Base-by-base conservation (phyloP, 2,113 vertebrate species). In the Oncorhynchus kisutch region DNA sequence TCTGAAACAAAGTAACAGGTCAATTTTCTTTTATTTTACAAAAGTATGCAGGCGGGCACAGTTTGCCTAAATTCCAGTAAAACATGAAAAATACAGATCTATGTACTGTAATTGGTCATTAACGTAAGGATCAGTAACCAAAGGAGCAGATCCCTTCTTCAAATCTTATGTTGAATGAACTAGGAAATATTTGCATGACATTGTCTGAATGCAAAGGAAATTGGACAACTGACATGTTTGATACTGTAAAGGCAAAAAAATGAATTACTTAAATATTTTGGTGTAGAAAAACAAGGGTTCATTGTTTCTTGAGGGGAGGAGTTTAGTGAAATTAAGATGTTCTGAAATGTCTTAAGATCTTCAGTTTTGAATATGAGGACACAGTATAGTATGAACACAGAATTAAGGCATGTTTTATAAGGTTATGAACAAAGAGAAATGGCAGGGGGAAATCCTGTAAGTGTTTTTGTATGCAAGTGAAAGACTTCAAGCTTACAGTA, bases 311-410 rank as follows among this genome's bases (percentile, higher is more conserved):
- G 59, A 3, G 59, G 7, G n/a, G 7, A n/a, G 6, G 20, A 2
- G 16, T 7, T 20, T 8, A 9, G 14, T 16, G 14, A 54, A 20
- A 72, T n/a, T 0, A 16, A 27, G 39, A 14, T 73, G 59, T 4
- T 75, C 51, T 84, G 77, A 86, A 84, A 84, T 79, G 70, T 70
- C 45, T 76, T 14, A 65, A 83, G 54, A 71, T 70, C 74, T 67
- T 18, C 70, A 31, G 4, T 54, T 65, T n/a, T 34, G 0, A 76
- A 67, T 48, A 68, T 2, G 25, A 22, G 57, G 6, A 73, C 29
- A 22, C 39, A 45, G 11, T 54, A 65, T 6, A 57, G 71, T 60
- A 72, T 29, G 2, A 22, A 45, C n/a, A 72, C 22, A 57, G 12
- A 68, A 34, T 39, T 20, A 39, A 68, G 67, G 67, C 31, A 57